Conservation (phyloP, 2,888 invertebrate species). For the Thereva unica region DNA sequence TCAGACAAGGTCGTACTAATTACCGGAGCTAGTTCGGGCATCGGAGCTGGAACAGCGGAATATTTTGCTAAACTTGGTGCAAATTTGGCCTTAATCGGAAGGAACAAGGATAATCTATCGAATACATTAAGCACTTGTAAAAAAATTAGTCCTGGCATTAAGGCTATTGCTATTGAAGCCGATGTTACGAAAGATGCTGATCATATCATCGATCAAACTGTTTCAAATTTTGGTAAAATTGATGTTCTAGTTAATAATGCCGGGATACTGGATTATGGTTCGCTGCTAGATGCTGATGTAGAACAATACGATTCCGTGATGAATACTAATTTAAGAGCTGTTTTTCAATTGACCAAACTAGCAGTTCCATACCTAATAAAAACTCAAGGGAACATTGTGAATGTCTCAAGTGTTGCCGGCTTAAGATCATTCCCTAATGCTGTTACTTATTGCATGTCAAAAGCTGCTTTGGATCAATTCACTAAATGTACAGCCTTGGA, state of each 20-base stretch:
- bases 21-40: conserved; percentile 77
- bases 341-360: conserved; percentile 79
- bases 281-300: conserved; percentile 79
- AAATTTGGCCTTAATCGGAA: conserved; percentile 66
- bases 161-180: conserved; percentile 68
- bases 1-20: conserved; percentile 60
- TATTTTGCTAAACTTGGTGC: conserved; percentile 70
- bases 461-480: conserved; percentile 91
- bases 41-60: conserved; percentile 71
- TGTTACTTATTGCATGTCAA: conserved; percentile 90
- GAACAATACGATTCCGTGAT: conserved; percentile 86
- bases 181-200: conserved; percentile 60
- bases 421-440: conserved; percentile 84
- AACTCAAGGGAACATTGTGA: conserved; percentile 84
- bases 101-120: conserved; percentile 70
- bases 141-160: conserved; percentile 59
- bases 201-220: conserved; percentile 66
- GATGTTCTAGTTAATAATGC: conserved; percentile 87
- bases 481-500: conserved; percentile 89
- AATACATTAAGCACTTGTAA: conserved; percentile 65
- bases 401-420: conserved; percentile 92
- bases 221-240: conserved; percentile 68
- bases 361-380: conserved; percentile 80
- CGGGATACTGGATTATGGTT: conserved; percentile 78
- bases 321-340: conserved; percentile 80